Conservation (phyloP, 2,113 vertebrate species). For the Pygathrix nemaeus region DNA sequence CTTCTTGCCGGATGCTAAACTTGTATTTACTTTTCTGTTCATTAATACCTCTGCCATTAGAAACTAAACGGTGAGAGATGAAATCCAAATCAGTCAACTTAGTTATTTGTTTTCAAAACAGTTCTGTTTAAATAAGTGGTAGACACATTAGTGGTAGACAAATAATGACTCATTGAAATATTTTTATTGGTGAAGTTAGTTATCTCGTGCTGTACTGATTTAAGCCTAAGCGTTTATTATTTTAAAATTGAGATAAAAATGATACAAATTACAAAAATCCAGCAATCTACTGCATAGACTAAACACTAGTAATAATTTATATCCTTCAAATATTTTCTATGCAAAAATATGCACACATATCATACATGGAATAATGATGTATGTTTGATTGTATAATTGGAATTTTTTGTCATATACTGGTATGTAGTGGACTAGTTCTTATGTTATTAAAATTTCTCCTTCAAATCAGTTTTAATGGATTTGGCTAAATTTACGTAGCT, state of each 20-base stretch:
- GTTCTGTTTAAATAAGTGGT: neutral
- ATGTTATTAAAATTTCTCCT: neutral
- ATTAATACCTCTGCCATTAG: neutral
- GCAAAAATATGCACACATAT: neutral
- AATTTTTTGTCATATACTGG: neutral
- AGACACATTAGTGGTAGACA: neutral
- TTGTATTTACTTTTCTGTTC: neutral
- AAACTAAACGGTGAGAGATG: neutral
- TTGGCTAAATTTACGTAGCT: neutral
- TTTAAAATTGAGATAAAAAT: neutral
- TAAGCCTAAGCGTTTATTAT: neutral
- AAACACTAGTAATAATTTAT: neutral
- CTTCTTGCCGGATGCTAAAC: neutral
- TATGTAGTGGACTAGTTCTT: neutral
- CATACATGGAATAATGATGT: neutral
- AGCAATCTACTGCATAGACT: neutral
- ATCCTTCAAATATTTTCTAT: neutral
- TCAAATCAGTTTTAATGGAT: neutral
- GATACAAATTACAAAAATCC: neutral
- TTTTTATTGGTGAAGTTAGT: neutral
- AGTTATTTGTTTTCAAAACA: neutral
- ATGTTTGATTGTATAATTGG: neutral
- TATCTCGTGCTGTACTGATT: neutral
- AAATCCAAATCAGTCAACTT: neutral
- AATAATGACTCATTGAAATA: neutral